Percentiles rank a stretch among this genome's conserved stretches.
Evolutionary conservation across 2,113 vertebrate genomes (phyloP).

Genomic region (Gracilinanus agilis): DNA sequence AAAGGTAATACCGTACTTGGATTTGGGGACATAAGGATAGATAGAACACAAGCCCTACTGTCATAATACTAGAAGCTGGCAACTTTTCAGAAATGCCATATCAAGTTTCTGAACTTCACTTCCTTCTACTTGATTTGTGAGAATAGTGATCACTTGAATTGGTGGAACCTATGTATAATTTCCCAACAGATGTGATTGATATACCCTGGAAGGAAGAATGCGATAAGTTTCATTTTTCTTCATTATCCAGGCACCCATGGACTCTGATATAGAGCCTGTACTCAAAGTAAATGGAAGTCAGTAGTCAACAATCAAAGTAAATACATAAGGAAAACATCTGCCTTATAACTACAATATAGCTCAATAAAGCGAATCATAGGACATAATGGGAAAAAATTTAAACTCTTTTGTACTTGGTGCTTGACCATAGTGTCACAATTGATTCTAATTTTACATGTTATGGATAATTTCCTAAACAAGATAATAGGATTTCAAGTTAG

Average conservation of each 20-base stretch:
- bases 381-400: neutral
- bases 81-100: conserved; percentile 48
- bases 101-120: neutral
- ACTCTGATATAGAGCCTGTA: neutral
- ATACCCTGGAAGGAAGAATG: neutral
- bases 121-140: neutral
- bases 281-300: neutral
- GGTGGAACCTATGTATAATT: neutral
- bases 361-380: neutral
- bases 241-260: neutral
- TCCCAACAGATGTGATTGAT: neutral
- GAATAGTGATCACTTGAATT: neutral
- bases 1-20: neutral
- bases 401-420: neutral
- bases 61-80: conserved; percentile 7
- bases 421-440: neutral
- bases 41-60: neutral
- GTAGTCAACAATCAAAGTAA: neutral
- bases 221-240: neutral
- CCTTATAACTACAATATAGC: neutral
- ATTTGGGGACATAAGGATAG: neutral
- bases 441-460: neutral
- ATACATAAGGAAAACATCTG: neutral
- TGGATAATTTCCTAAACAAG: neutral
- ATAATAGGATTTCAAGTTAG: neutral